Evolutionary conservation across 2,797 vertebrate genomes (phyloP), one percentile per base, ranked within the genome.

Genomic region (Chloroceryle amazona): DNA sequence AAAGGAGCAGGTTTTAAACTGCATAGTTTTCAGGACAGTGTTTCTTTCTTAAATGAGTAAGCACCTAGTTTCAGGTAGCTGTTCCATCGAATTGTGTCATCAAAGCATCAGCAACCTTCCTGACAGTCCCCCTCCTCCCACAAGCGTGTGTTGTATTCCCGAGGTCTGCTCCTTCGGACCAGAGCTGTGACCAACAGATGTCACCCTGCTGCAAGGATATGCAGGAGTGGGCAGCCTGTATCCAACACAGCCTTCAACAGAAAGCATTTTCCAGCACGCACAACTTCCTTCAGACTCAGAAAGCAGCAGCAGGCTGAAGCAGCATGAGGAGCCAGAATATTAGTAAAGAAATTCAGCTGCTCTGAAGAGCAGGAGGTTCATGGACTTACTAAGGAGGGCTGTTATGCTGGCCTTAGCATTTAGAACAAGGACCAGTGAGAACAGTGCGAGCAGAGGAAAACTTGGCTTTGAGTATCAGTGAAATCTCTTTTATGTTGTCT

Each of bases 131-230:
- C 55, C 51, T 63, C 58, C 41, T 63, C 74, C 67, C 49, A 29
- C 47, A 23, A 52, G 42, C 3, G 11, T 35, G 37, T n/a, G 5
- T 10, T 17, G 8, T 16, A 10, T 55, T 52, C 47, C 47, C 47
- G 39, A 28, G 41, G 51, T 51, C 58, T 47, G 23, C 42, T 81
- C 46, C 37, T 71, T 42, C 41, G 1, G 6, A 22, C 7, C 31
- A 21, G 54, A 70, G 52, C 86, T 71, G 76, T 87, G 70, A 46
- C 95, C 97, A 81, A 71, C 42, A 96, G 96, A 60, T 96, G 96
- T 94, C 97, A 92, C 84, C 68, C 93, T 89, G 78, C 28, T 51
- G 70, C 94, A 78, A 31, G 63, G 62, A 66, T 49, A 8, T 10
- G 70, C 84, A 66, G 71, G 42, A 55, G 15, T 3, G 0, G 4